These are phyloP conservation scores for Phalacrocorax aristotelis DNA, from an alignment of 2,113 vertebrate genomes.

Conservation along the genomic window DNA sequence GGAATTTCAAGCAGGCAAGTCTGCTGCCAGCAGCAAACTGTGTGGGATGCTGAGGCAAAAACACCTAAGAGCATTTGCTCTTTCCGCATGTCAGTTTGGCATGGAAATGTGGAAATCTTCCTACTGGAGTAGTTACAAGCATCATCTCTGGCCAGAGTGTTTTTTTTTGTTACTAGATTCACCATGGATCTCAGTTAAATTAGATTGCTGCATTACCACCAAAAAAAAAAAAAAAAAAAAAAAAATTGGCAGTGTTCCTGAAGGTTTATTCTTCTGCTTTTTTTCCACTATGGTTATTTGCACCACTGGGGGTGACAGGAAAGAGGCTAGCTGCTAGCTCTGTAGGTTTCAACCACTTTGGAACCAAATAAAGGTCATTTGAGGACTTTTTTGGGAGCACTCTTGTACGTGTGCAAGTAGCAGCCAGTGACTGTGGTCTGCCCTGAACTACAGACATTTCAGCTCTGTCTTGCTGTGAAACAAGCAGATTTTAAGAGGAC, in stretches of 20 bases:
- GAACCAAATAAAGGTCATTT: neutral
- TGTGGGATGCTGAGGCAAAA: neutral
- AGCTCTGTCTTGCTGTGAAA: neutral
- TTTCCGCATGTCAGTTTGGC: neutral
- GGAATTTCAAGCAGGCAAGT: neutral
- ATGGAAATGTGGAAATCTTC: neutral
- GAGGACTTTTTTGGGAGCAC: neutral
- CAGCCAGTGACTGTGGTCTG: neutral
- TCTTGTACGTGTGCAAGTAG: neutral
- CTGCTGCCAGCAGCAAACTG: neutral
- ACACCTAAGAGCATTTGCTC: neutral
- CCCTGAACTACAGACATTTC: rapidly evolving
- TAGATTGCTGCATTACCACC: neutral
- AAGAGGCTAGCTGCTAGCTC: neutral
- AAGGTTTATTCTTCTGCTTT: neutral
- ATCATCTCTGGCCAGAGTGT: no score
- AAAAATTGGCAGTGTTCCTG: neutral
- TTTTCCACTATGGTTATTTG: neutral
- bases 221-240: no score
- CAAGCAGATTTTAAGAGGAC: neutral
- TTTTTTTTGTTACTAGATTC: neutral
- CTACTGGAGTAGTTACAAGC: neutral
- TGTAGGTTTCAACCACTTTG: neutral
- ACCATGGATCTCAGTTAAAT: neutral
- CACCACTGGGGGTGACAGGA: neutral